Evolutionary conservation across 1,140 invertebrate genomes (phyloP), one percentile per base, ranked within the genome.

Genomic region (Eumeta japonica): DNA sequence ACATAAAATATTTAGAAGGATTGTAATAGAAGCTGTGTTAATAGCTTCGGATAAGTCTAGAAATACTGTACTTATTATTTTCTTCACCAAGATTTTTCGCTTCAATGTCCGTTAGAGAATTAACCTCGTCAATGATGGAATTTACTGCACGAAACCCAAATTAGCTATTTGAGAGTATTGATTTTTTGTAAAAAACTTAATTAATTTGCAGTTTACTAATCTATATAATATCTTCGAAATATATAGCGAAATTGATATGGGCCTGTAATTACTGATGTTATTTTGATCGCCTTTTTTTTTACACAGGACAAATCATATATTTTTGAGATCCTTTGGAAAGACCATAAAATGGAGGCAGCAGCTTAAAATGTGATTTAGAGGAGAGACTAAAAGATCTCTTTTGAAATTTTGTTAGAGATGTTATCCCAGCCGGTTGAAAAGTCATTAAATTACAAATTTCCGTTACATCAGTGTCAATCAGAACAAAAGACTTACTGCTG

Each of bases 41-140:
- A 55, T 48, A 9, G 48, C 50, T 35, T 52, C 52, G n/a, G 16
- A 32, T 10, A 54, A 28, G 32, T 52, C 48, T 11, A 49, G 19
- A 28, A 50, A 55, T 13, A 55, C 33, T 16, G 16, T 39, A 18
- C 42, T 29, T 35, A 37, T 46, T 44, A 29, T 35, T 24, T 19
- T 39, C 35, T 29, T 29, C 18, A 35, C 48, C 41, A 3, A 45
- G 19, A 18, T 42, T 12, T 3, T 7, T 14, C 13, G 15, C 16
- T 12, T 36, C 10, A 11, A n/a, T 9, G 16, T 14, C 18, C 14
- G 34, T 36, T 2, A 41, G 28, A 1, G 14, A 11, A 16, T 13
- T 9, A 3, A 36, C 39, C 2, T 33, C 39, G 27, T 41, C 39
- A 10, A 17, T 34, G 10, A 34, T 41, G 10, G 39, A 41, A n/a